A percentile compares a stretch with the other conserved stretches of the same genome.
Conservation (phyloP, 64 coral and sea anemone species). For the Hydrozoanthus tunicans region DNA sequence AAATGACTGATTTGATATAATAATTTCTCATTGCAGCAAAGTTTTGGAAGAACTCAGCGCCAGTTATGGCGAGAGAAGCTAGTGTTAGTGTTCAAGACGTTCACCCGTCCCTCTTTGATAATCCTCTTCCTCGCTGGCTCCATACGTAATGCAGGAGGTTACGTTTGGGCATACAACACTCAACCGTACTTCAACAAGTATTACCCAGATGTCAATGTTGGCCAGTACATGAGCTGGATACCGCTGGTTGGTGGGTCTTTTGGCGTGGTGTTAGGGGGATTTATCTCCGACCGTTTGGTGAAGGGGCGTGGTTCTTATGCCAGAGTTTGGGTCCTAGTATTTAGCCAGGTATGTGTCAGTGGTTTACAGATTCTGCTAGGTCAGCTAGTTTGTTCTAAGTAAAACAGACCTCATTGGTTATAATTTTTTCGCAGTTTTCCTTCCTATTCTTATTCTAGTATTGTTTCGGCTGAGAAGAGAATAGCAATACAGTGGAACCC, state of each 20-base stretch:
- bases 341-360: conserved; percentile 74
- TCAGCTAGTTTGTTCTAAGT: no score
- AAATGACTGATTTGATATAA: no score
- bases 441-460: no score
- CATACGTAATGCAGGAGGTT: conserved; percentile 93
- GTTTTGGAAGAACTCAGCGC: background rate
- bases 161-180: conserved; percentile 98
- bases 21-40: background rate
- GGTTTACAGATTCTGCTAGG: no score
- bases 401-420: no score
- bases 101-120: conserved; percentile 76
- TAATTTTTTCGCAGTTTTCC: no score
- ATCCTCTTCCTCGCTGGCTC: conserved; percentile 94
- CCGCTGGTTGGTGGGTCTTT: conserved; percentile 87
- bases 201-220: conserved; percentile 92
- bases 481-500: no score
- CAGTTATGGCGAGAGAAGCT: conserved; percentile 70
- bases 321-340: conserved; percentile 91
- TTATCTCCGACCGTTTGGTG: conserved; percentile 93
- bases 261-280: conserved; percentile 89
- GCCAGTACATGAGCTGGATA: conserved; percentile 98
- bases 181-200: conserved; percentile 99
- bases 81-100: conserved; percentile 69
- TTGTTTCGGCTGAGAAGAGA: no score
- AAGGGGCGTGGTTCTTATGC: conserved; percentile 90